Conservation (phyloP, 2,888 invertebrate genomes). For the Emmelina monodactyla region DNA sequence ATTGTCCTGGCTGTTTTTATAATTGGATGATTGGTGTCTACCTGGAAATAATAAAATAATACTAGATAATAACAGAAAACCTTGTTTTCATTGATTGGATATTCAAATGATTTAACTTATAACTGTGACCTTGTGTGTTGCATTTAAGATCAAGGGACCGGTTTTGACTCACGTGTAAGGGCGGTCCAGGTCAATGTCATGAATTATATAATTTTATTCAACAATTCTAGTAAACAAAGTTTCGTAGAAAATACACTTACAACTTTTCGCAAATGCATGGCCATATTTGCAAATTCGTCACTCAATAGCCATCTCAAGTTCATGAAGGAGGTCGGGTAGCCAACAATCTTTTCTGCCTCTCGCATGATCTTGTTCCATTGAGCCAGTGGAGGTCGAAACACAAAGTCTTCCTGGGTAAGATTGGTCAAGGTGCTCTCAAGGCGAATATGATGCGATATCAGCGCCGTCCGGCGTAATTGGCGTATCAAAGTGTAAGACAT, state of each 20-base stretch:
- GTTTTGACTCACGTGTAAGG: not conserved
- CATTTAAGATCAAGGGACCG: not conserved
- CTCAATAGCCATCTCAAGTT: constrained; percentile 68
- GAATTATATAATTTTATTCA: not conserved
- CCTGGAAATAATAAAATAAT: constrained; percentile 31
- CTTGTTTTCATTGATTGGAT: not conserved
- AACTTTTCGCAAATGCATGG: constrained; percentile 59
- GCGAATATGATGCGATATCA: constrained; percentile 39
- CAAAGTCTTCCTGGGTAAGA: constrained; percentile 48
- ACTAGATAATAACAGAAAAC: not conserved
- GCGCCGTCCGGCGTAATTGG: constrained; percentile 41
- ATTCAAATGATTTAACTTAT: no score
- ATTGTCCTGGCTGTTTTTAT: constrained; percentile 85
- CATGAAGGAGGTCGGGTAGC: constrained; percentile 68
- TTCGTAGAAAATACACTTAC: constrained; percentile 31
- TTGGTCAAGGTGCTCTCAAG: constrained; percentile 47
- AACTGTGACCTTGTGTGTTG: not conserved
- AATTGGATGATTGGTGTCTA: constrained; percentile 87
- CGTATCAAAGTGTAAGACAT: constrained; percentile 51
- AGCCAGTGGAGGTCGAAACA: constrained; percentile 48
- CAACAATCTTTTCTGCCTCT: constrained; percentile 60
- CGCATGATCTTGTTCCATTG: constrained; percentile 54
- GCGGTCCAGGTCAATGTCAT: not conserved
- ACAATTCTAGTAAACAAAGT: not conserved
- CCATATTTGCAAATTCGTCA: constrained; percentile 70